Evolutionary conservation across 2,888 invertebrate species (phyloP).

Genomic region (Drosophila anceps): DNA sequence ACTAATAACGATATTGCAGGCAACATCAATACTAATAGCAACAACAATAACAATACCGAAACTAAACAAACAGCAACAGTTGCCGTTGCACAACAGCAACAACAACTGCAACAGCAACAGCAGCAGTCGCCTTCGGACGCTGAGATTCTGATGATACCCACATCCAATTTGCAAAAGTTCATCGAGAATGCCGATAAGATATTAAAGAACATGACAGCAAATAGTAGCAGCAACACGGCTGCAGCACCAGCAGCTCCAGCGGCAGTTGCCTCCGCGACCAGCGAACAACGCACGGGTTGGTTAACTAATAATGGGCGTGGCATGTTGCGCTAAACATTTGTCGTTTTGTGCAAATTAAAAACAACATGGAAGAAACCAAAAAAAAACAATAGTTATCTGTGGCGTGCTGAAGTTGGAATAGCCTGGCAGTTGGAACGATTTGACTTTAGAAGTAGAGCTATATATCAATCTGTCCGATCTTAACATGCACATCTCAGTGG

Average conservation of each 20-base stretch:
- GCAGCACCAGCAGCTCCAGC: slow-evolving; percentile 22
- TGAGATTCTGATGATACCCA: slow-evolving; percentile 83
- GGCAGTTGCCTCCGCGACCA: slow-evolving; percentile 33
- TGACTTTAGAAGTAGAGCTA: no score
- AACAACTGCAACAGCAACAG: slow-evolving; percentile 51
- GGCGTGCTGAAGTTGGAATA: background rate
- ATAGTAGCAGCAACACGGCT: slow-evolving; percentile 44
- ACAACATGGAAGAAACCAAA: background rate
- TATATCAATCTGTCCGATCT: background rate
- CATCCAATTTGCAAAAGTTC: slow-evolving; percentile 83
- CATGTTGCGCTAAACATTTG: slow-evolving; percentile 29
- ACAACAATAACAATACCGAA: slow-evolving; percentile 66
- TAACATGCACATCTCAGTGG: background rate
- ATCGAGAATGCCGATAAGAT: slow-evolving; percentile 84
- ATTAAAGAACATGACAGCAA: slow-evolving; percentile 81
- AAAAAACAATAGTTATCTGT: background rate
- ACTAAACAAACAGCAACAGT: slow-evolving; percentile 47
- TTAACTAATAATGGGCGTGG: slow-evolving; percentile 20
- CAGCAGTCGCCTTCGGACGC: slow-evolving; percentile 67
- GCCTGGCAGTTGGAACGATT: background rate
- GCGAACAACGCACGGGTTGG: slow-evolving; percentile 64
- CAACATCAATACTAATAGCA: slow-evolving; percentile 73
- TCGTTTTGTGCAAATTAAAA: slow-evolving; percentile 23
- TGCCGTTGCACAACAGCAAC: slow-evolving; percentile 38
- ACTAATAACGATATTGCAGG: slow-evolving; percentile 49